A percentile compares a stretch with the other conserved stretches of the same genome.
These are phyloP conservation scores for Tribolium madens DNA, from an alignment of 1,140 invertebrate genomes.

Conservation along the genomic window DNA sequence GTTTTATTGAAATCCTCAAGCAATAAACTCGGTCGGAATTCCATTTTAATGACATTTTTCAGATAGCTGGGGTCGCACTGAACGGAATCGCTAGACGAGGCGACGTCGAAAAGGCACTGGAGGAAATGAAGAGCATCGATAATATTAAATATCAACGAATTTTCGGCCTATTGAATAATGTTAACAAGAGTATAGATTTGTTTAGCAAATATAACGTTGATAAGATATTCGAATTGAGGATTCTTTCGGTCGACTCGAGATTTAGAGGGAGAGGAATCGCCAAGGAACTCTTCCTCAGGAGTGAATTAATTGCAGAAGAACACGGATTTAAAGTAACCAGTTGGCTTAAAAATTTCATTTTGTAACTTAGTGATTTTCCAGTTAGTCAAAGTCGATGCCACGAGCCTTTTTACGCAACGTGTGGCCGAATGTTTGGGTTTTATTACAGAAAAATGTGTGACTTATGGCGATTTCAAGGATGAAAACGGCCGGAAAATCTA, in stretches of 20 bases:
- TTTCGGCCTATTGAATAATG: slow-evolving; percentile 74
- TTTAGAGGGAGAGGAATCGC: slow-evolving; percentile 80
- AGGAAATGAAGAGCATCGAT: slow-evolving; percentile 69
- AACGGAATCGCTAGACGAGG: slow-evolving; percentile 73
- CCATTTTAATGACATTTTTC: slow-evolving; percentile 52
- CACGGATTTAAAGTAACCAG: slow-evolving; percentile 74
- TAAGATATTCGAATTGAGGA: slow-evolving; percentile 82
- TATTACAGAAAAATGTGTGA: slow-evolving; percentile 72
- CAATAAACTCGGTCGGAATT: slow-evolving; percentile 31
- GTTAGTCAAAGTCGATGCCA: slow-evolving; percentile 83
- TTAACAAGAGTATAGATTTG: slow-evolving; percentile 73
- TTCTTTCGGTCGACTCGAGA: slow-evolving; percentile 79
- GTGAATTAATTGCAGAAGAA: slow-evolving; percentile 74
- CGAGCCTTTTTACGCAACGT: slow-evolving; percentile 81
- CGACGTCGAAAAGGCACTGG: slow-evolving; percentile 71
- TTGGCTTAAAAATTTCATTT: slow-evolving; percentile 62
- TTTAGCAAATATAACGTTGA: slow-evolving; percentile 76
- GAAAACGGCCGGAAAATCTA: slow-evolving; percentile 70
- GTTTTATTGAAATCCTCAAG: slow-evolving; percentile 29
- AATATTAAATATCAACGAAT: slow-evolving; percentile 77
- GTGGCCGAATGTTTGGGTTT: slow-evolving; percentile 77
- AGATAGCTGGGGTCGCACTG: slow-evolving; percentile 77
- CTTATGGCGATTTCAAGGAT: slow-evolving; percentile 75
- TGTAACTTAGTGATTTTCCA: slow-evolving; percentile 62
- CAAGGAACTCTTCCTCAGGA: slow-evolving; percentile 75